phyloP scores from a whole-genome alignment of 1,140 invertebrate genomes.

The Psix sp. region DNA sequence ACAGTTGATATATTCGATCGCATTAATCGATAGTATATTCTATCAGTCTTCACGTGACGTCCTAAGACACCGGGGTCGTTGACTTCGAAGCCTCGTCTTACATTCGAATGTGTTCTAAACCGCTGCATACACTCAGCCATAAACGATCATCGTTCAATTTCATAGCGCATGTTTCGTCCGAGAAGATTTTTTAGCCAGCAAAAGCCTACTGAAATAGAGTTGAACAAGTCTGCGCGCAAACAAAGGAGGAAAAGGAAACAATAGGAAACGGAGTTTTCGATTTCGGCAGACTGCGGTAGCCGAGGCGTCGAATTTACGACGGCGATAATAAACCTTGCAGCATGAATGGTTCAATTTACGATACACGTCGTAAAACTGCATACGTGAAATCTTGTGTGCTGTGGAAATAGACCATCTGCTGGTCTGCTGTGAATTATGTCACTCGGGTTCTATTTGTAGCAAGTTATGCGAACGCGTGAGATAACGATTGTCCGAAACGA shows the following conservation, averaged over 20 bases:
- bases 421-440: neutral
- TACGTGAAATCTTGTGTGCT: neutral
- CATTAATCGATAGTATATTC: conserved; percentile 46
- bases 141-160: conserved; percentile 11
- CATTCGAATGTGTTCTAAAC: conserved; percentile 12
- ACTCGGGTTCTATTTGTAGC: neutral
- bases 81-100: conserved; percentile 24
- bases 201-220: no score
- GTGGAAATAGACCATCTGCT: conserved; percentile 18
- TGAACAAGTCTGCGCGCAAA: no score
- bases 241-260: no score
- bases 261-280: no score
- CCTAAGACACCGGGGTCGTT: conserved; percentile 33
- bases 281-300: no score
- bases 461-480: neutral
- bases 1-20: conserved; percentile 47
- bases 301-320: conserved; percentile 22
- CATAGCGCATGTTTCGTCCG: neutral
- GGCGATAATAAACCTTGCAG: conserved; percentile 5
- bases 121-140: conserved; percentile 1
- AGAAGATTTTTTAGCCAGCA: no score
- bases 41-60: conserved; percentile 46
- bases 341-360: conserved; percentile 31
- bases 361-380: conserved; percentile 23
- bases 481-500: conserved; percentile 1